Evolutionary conservation across 2,888 invertebrate species (phyloP), one percentile per base, ranked within the genome.

Genomic region (Urechis unicinctus): DNA sequence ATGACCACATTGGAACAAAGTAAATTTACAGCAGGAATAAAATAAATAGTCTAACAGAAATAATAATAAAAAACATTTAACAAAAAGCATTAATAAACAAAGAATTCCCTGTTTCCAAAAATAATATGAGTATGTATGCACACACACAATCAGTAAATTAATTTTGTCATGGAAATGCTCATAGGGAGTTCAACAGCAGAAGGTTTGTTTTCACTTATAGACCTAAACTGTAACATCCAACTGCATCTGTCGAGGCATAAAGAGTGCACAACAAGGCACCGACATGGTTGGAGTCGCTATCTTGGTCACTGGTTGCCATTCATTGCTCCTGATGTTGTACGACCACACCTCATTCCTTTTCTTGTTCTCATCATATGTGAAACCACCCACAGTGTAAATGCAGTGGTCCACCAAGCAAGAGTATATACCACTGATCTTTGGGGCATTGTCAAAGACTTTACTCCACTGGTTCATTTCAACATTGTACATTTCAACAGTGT

Each of bases 331-430:
- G 22, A 57, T 50, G 43, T 55, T 30, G 47, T 55, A 57, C 22
- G 54, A 55, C 42, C 45, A 42, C 9, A 57, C 41, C 30, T 57
- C 57, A 24, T 42, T 55, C 17, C 55, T 24, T 30, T 57, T 57
- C 51, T 54, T 55, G 31, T 57, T 57, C 30, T 57, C 57, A 30
- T 57, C 57, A 24, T 57, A 57, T 28, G 42, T 47, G 51, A 57
- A 57, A 17, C 57, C 57, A n/a, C 57, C 57, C 6, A 57, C 51
- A 36, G 51, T 28, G 26, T 51, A 57, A 28, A 55, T 50, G 4
- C 29, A 17, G 29, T 13, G 17, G 17, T 29, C 55, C 17, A 57
- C 41, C 31, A 51, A 24, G 30, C 54, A 51, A 6, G 46, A 50
- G 28, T 31, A 46, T 24, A 57, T 51, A 13, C 57, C 57, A 24